These are phyloP conservation scores for Nothocercus nigrocapillus DNA, from an alignment of 2,113 vertebrate species.

Conservation along the genomic window DNA sequence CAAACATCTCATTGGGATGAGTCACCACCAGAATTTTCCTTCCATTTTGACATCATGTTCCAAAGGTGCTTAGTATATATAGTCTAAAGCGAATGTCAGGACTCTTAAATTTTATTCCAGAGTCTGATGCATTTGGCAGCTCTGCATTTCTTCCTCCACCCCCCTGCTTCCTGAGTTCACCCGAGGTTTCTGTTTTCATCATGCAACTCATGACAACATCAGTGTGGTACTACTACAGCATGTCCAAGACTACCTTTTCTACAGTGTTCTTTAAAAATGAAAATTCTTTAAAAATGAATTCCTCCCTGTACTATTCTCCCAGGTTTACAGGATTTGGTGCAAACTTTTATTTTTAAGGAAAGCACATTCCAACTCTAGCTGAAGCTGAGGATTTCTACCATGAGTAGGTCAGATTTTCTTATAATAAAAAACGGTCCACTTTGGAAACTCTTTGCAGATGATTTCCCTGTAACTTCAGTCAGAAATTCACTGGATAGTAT, in stretches of 20 bases:
- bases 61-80: not conserved
- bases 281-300: not conserved
- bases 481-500: not conserved
- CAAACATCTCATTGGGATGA: not conserved
- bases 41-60: not conserved
- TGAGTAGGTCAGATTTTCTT: not conserved
- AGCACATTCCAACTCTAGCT: not conserved
- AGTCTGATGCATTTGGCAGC: not conserved
- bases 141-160: not conserved
- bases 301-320: not conserved
- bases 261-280: no score
- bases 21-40: not conserved
- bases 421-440: not conserved
- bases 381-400: not conserved
- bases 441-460: not conserved
- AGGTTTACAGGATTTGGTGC: not conserved
- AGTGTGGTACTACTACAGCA: not conserved
- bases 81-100: not conserved
- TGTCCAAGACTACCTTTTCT: not conserved
- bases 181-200: not conserved
- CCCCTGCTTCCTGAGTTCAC: not conserved
- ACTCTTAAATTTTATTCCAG: not conserved
- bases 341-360: not conserved
- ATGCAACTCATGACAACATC: not conserved
- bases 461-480: not conserved